Percentiles rank a stretch among this genome's conserved stretches.
Conservation (phyloP, 2,888 invertebrate genomes). For the Peribatodes rhomboidaria region DNA sequence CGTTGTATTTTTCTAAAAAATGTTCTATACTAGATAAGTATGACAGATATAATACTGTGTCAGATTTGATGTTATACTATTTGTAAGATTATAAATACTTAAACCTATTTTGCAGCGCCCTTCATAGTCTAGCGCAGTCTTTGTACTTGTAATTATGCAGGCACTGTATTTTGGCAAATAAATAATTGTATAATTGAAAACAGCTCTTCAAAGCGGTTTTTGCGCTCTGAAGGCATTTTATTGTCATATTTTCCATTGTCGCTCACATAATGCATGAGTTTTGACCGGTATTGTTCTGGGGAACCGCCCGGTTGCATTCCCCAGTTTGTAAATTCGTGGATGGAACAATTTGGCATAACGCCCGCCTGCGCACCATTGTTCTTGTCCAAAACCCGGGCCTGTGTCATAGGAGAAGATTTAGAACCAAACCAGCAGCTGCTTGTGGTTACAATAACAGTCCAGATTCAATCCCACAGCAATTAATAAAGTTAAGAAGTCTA, state of each 20-base stretch:
- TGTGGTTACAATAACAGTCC: slow-evolving; percentile 6
- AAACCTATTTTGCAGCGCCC: no score
- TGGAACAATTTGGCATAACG: slow-evolving; percentile 71
- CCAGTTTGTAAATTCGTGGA: slow-evolving; percentile 65
- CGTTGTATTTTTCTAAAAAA: no score
- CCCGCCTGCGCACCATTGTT: slow-evolving; percentile 62
- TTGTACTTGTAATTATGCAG: no score
- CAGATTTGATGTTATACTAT: no score
- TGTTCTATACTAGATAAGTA: no score
- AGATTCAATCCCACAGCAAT: background rate
- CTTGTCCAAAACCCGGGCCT: slow-evolving; percentile 52
- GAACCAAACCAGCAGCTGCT: slow-evolving; percentile 38
- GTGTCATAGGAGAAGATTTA: slow-evolving; percentile 56
- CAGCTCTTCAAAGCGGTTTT: slow-evolving; percentile 25
- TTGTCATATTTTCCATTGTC: slow-evolving; percentile 55
- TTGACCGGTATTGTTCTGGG: slow-evolving; percentile 54
- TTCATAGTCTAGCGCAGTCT: no score
- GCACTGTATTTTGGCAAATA: no score
- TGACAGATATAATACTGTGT: no score
- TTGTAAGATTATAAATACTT: no score
- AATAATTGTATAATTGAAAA: slow-evolving; percentile 36
- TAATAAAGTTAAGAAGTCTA: background rate
- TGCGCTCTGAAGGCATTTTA: slow-evolving; percentile 38
- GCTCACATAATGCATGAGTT: slow-evolving; percentile 56
- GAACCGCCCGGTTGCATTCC: slow-evolving; percentile 55